phyloP scores from a whole-genome alignment of 2,113 vertebrate genomes.

The Periophthalmodon schlosseri region DNA sequence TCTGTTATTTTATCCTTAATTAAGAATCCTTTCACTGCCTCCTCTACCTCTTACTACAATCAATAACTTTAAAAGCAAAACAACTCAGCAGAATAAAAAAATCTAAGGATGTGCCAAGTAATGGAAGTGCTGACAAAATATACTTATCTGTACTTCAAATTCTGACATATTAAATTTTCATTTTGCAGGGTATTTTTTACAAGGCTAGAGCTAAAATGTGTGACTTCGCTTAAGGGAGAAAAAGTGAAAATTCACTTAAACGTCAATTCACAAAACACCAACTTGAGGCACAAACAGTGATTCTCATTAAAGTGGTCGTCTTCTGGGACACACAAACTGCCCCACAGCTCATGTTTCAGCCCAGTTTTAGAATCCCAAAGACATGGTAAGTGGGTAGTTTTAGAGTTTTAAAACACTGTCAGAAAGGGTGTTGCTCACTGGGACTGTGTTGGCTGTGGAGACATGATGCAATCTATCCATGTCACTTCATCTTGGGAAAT shows the following conservation, averaged over 20 bases:
- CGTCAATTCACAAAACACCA: slow-evolving; percentile 11
- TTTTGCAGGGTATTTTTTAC: no score
- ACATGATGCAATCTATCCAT: slow-evolving; percentile 3
- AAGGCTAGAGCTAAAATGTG: neutral
- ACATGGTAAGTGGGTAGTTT: neutral
- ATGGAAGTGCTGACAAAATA: neutral
- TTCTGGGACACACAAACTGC: neutral
- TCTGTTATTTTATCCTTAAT: neutral
- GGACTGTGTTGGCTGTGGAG: slow-evolving; percentile 2
- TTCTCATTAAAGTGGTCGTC: slow-evolving; percentile 9
- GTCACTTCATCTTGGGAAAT: slow-evolving; percentile 17
- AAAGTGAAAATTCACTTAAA: slow-evolving; percentile 22
- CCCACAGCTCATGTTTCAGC: slow-evolving; percentile 5
- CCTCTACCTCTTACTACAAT: neutral
- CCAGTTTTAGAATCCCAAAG: slow-evolving; percentile 11
- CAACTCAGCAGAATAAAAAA: no score
- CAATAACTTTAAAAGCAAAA: neutral
- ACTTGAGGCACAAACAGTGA: slow-evolving; percentile 4
- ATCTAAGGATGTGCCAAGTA: neutral
- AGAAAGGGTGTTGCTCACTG: neutral
- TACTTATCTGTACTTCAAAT: neutral
- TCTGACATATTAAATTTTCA: neutral
- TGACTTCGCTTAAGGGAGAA: slow-evolving; percentile 2
- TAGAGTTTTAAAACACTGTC: neutral
- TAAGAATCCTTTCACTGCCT: neutral